A percentile compares a stretch with the other conserved stretches of the same genome.
Conservation (phyloP, 2,113 vertebrate genomes). For the Cricetomys ansorgei region DNA sequence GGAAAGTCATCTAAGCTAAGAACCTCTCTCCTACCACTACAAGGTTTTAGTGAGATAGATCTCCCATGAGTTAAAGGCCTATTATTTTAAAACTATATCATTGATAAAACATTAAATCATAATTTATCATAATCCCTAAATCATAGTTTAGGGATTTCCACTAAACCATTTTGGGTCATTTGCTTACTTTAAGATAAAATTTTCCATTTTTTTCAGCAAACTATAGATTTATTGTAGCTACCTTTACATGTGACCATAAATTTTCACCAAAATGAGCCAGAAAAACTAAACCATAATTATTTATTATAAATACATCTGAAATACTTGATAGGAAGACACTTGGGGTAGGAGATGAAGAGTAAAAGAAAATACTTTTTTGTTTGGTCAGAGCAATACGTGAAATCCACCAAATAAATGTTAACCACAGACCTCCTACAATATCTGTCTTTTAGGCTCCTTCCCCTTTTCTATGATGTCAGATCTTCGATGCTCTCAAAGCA, state of each 20-base stretch:
- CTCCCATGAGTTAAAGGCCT: background rate
- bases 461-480: slow-evolving; percentile 13
- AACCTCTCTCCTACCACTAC: background rate
- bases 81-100: background rate
- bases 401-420: slow-evolving; percentile 47
- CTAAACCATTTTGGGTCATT: background rate
- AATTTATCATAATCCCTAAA: too few species aligned
- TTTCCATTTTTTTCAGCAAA: slow-evolving; percentile 52
- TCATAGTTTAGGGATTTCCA: slow-evolving; percentile 1
- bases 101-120: background rate
- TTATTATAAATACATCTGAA: slow-evolving; percentile 20
- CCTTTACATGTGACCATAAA: slow-evolving; percentile 2
- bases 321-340: background rate
- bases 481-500: background rate
- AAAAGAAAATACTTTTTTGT: background rate
- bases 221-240: background rate
- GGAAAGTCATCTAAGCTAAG: background rate
- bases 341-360: background rate
- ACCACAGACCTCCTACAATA: background rate
- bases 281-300: slow-evolving; percentile 31
- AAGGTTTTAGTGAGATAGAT: background rate
- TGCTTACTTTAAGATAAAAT: background rate
- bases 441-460: background rate
- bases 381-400: background rate
- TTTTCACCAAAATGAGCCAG: slow-evolving; percentile 28